Evolutionary conservation across 2,888 invertebrate species (phyloP).

Genomic region (Saturnia pavonia): DNA sequence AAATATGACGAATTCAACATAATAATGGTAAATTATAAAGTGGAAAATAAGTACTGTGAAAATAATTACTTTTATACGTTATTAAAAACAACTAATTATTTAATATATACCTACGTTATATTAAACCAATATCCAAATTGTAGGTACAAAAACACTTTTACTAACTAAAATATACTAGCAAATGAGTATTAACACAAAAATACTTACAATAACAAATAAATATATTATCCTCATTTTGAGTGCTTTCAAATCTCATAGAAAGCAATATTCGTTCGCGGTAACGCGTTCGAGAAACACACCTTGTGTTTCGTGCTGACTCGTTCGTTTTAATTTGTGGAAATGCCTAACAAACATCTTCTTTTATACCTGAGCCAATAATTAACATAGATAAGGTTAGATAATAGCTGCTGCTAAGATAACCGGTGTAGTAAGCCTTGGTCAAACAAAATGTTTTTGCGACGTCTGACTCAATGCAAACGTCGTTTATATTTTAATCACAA

Average conservation of each 20-base stretch:
- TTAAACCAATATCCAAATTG: not conserved
- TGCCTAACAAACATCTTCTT: slow-evolving; percentile 53
- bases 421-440: slow-evolving; percentile 52
- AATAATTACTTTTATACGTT: not conserved
- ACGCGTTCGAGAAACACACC: slow-evolving; percentile 47
- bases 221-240: slow-evolving; percentile 67
- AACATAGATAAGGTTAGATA: slow-evolving; percentile 75
- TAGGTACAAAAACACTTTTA: not conserved
- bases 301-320: slow-evolving; percentile 69
- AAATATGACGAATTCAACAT: not conserved
- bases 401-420: slow-evolving; percentile 67
- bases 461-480: slow-evolving; percentile 71
- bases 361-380: slow-evolving; percentile 69
- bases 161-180: not conserved
- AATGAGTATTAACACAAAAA: slow-evolving; percentile 13
- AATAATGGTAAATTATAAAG: not conserved
- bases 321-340: slow-evolving; percentile 64
- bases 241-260: slow-evolving; percentile 48
- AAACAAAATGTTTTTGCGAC: slow-evolving; percentile 76
- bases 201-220: slow-evolving; percentile 69
- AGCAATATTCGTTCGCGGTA: slow-evolving; percentile 71
- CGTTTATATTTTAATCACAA: slow-evolving; percentile 33
- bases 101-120: not conserved
- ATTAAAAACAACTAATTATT: not conserved
- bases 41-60: not conserved